A percentile compares a stretch with the other conserved stretches of the same genome.
Evolutionary conservation across 2,888 invertebrate genomes (phyloP).

Genomic region (Nesidiocoris tenuis): DNA sequence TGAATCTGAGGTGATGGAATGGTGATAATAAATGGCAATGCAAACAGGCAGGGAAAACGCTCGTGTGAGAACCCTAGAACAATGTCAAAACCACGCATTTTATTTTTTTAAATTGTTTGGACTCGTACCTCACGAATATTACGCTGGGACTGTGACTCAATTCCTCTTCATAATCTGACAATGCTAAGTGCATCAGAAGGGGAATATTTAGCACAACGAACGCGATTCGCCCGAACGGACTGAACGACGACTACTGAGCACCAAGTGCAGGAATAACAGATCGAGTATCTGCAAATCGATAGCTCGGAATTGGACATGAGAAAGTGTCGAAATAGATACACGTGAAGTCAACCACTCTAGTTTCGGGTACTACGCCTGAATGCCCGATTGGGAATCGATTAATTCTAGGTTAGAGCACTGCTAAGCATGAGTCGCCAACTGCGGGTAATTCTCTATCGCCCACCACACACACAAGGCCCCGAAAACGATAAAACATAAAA

Average conservation of each 20-base stretch:
- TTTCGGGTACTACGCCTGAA: neutral
- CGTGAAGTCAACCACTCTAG: neutral
- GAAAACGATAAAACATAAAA: no score
- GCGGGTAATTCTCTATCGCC: no score
- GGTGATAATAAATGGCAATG: no score
- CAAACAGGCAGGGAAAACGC: no score
- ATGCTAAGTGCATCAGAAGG: neutral
- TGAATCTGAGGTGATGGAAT: no score
- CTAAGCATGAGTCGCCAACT: no score
- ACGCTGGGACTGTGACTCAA: slow-evolving; percentile 8
- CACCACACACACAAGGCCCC: no score
- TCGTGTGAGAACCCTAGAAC: no score
- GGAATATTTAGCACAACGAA: neutral
- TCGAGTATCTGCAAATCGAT: neutral
- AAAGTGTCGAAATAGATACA: neutral
- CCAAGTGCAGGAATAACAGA: neutral
- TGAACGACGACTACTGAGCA: no score
- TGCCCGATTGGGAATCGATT: neutral
- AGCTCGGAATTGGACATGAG: neutral
- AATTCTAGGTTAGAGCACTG: no score
- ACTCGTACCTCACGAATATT: slow-evolving; percentile 27
- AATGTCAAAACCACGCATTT: no score
- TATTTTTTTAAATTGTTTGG: no score
- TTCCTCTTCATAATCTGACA: slow-evolving; percentile 12
- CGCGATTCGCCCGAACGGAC: neutral